phyloP scores from a whole-genome alignment of 1,140 invertebrate species.

The Diachasmimorpha longicaudata region DNA sequence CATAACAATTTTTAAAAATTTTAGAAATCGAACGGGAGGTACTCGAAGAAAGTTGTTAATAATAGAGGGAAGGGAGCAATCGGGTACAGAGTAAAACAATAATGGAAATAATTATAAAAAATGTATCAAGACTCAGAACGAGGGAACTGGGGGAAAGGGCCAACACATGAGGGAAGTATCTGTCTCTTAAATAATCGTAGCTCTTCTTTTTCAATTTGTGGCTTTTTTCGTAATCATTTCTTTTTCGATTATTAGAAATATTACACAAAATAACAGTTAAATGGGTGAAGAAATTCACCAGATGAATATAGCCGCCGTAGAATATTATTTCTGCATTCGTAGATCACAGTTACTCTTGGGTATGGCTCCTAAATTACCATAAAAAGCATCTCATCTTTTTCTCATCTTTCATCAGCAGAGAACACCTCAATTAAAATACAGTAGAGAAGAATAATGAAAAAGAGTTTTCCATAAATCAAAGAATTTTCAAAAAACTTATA shows the following conservation, averaged over 20 bases:
- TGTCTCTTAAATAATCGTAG: conserved; percentile 29
- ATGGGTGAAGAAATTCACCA: conserved; percentile 44
- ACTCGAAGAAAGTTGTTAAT: conserved; percentile 44
- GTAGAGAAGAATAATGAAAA: conserved; percentile 16
- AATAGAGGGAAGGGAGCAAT: conserved; percentile 29
- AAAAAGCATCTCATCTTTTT: conserved; percentile 45
- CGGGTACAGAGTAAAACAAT: no score
- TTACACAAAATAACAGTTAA: conserved; percentile 31
- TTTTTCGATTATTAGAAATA: background rate
- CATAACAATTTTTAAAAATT: conserved; percentile 54
- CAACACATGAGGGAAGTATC: background rate
- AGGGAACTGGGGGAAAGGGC: conserved; percentile 1
- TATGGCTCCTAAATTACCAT: conserved; percentile 48
- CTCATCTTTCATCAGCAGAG: conserved; percentile 17
- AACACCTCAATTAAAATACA: conserved; percentile 16
- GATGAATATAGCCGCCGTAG: conserved; percentile 46
- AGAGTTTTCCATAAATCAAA: background rate
- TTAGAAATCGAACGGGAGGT: conserved; percentile 49
- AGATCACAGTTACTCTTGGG: conserved; percentile 53
- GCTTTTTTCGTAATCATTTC: background rate
- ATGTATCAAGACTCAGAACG: background rate
- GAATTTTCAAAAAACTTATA: conserved; percentile 45
- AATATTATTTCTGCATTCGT: conserved; percentile 53
- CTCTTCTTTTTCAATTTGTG: background rate
- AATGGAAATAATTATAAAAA: conserved; percentile 5